Evolutionary conservation across 2,888 invertebrate genomes (phyloP).

Genomic region (Xylocampa areola): DNA sequence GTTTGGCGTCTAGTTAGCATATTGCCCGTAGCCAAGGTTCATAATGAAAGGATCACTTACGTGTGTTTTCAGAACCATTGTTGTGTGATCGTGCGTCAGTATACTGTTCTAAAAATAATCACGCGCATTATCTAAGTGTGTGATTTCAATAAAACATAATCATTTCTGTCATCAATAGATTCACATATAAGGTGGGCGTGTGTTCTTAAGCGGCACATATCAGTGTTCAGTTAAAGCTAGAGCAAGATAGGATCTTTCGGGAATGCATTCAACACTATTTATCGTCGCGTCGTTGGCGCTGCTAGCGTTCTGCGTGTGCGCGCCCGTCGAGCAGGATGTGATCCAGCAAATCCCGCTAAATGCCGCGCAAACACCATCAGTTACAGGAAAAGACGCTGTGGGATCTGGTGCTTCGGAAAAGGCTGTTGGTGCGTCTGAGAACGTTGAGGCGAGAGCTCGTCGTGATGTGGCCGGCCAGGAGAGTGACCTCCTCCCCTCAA

Average conservation of each 20-base stretch:
- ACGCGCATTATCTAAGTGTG: constrained; percentile 73
- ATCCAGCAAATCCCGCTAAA: constrained; percentile 84
- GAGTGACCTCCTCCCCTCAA: constrained; percentile 80
- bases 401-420: constrained; percentile 84
- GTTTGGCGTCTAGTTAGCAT: constrained; percentile 76
- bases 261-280: constrained; percentile 84
- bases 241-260: constrained; percentile 83
- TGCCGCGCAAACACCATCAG: constrained; percentile 83
- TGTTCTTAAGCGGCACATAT: constrained; percentile 60
- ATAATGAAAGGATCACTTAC: constrained; percentile 74
- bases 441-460: constrained; percentile 65
- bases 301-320: constrained; percentile 81
- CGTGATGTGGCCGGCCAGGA: constrained; percentile 79
- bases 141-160: constrained; percentile 78
- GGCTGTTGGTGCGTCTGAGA: constrained; percentile 78
- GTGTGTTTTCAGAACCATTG: constrained; percentile 68
- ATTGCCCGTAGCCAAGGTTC: constrained; percentile 67
- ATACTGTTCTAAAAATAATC: constrained; percentile 75
- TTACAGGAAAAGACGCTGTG: constrained; percentile 81
- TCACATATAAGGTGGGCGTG: constrained; percentile 71
- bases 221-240: constrained; percentile 57
- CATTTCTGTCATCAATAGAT: constrained; percentile 73
- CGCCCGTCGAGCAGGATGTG: constrained; percentile 77
- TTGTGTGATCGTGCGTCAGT: constrained; percentile 76
- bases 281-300: constrained; percentile 84